These are phyloP conservation scores for Dendroctonus valens DNA, from an alignment of 1,140 invertebrate genomes.

Conservation along the genomic window DNA sequence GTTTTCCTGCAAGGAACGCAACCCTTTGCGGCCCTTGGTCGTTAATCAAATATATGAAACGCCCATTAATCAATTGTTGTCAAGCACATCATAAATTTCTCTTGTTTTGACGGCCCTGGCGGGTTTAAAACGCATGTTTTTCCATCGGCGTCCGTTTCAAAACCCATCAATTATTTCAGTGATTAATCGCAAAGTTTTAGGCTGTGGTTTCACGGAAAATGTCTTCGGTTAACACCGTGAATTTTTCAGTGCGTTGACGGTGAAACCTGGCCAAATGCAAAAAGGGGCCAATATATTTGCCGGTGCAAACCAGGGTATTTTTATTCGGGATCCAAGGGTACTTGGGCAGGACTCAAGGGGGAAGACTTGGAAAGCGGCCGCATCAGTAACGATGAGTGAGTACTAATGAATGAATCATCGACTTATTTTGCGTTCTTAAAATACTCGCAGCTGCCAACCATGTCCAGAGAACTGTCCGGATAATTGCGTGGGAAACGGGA, in stretches of 20 bases:
- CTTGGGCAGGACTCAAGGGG: constrained; percentile 51
- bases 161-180: background rate
- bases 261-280: constrained; percentile 29
- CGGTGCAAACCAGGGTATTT: constrained; percentile 54
- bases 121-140: no score
- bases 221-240: background rate
- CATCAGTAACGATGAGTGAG: constrained; percentile 46
- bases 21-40: no score
- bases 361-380: constrained; percentile 51
- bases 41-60: no score
- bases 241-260: constrained; percentile 46
- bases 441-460: constrained; percentile 56
- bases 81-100: no score
- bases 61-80: no score
- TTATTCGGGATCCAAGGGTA: constrained; percentile 48
- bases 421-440: background rate
- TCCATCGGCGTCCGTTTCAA: background rate
- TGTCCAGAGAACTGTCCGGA: constrained; percentile 50
- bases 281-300: constrained; percentile 51
- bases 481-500: constrained; percentile 57
- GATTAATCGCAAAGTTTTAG: background rate
- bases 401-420: background rate
- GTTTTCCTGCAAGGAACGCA: background rate
- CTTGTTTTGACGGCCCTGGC: no score
- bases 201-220: background rate